Evolutionary conservation across 2,113 vertebrate genomes (phyloP).

Genomic region (Coryphaenoides rupestris): DNA sequence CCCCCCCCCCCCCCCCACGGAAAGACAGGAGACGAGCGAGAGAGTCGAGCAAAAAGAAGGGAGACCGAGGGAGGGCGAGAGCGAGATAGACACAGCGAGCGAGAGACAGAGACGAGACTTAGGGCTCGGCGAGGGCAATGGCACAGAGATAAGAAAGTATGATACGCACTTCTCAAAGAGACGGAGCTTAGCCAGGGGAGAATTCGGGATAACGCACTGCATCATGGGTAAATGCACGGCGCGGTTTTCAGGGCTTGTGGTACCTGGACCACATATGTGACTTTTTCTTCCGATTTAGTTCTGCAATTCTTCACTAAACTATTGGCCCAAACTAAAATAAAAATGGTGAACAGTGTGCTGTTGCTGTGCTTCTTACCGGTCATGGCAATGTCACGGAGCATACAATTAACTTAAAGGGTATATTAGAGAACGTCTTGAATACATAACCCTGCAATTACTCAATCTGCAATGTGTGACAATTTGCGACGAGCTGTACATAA

Average conservation of each 20-base stretch:
- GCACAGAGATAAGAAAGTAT: conserved; percentile 25
- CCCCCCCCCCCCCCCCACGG: conserved; percentile 19
- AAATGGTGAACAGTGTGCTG: too few species aligned
- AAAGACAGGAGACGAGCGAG: conserved; percentile 17
- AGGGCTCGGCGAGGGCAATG: conserved; percentile 18
- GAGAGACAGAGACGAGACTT: conserved; percentile 22
- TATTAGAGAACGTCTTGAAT: too few species aligned
- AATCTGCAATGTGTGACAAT: too few species aligned
- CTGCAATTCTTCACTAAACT: too few species aligned
- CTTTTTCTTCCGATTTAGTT: too few species aligned
- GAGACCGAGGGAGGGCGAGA: conserved; percentile 15
- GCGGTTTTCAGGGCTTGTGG: neutral
- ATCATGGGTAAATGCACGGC: neutral
- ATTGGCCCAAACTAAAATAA: too few species aligned
- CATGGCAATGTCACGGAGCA: too few species aligned
- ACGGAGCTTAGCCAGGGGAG: conserved; percentile 21
- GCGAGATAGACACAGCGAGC: conserved; percentile 12
- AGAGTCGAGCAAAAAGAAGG: conserved; percentile 1
- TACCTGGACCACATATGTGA: neutral
- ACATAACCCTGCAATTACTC: too few species aligned
- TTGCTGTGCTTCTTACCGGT: too few species aligned
- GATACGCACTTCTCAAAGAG: conserved; percentile 31
- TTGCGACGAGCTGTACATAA: too few species aligned
- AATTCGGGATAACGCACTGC: conserved; percentile 11
- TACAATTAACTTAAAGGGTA: too few species aligned